Evolutionary conservation across 1,140 invertebrate species (phyloP).

Genomic region (Manduca sexta): DNA sequence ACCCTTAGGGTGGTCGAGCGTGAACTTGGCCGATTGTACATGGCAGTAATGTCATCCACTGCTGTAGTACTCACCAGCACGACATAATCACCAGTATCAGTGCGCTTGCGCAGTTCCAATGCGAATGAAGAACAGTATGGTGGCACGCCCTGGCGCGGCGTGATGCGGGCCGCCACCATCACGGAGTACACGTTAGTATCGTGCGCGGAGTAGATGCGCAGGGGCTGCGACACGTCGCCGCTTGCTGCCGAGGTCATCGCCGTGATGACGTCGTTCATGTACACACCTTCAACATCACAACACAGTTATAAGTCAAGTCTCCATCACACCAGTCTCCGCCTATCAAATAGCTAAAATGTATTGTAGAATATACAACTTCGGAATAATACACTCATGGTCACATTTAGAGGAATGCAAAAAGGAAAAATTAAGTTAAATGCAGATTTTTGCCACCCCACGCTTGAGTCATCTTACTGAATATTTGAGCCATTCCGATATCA

Average conservation of each 20-base stretch:
- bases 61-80: constrained; percentile 26
- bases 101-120: constrained; percentile 17
- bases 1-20: too few species aligned
- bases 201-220: constrained; percentile 26
- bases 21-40: too few species aligned
- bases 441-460: not conserved
- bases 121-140: constrained; percentile 15
- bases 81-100: constrained; percentile 12
- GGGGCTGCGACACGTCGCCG: constrained; percentile 8
- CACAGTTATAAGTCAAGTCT: not conserved
- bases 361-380: not conserved
- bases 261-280: constrained; percentile 22
- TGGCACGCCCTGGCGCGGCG: constrained; percentile 13
- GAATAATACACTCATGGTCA: too few species aligned
- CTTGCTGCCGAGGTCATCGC: constrained; percentile 3
- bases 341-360: too few species aligned
- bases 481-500: too few species aligned
- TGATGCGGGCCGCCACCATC: constrained; percentile 7
- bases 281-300: constrained; percentile 11
- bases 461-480: not conserved
- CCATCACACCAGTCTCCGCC: too few species aligned
- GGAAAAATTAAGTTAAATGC: too few species aligned
- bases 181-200: constrained; percentile 24
- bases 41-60: too few species aligned
- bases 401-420: too few species aligned